phyloP scores from a whole-genome alignment of 2,888 invertebrate genomes.

The Brenthis ino region DNA sequence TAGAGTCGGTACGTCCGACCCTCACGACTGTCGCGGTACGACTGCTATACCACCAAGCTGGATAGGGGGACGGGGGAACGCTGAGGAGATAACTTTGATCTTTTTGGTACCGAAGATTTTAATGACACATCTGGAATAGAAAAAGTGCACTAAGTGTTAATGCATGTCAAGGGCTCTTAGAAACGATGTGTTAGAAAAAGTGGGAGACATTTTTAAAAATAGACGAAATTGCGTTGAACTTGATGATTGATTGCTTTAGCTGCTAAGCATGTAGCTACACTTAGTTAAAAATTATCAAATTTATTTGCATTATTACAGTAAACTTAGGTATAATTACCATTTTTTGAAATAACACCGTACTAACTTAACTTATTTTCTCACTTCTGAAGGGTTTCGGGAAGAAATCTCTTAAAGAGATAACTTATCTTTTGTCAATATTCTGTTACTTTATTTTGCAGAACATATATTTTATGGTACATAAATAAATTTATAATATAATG shows the following conservation, averaged over 20 bases:
- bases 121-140: conserved; percentile 81
- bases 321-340: too few species aligned
- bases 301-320: background rate
- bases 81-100: conserved; percentile 80
- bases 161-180: conserved; percentile 77
- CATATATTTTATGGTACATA: too few species aligned
- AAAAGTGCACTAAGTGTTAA: conserved; percentile 80
- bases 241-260: background rate
- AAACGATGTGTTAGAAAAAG: conserved; percentile 77
- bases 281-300: background rate
- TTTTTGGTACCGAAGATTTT: conserved; percentile 79
- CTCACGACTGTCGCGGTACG: conserved; percentile 61
- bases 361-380: too few species aligned
- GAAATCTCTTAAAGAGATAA: too few species aligned
- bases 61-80: conserved; percentile 58
- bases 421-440: too few species aligned
- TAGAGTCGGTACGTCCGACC: conserved; percentile 52
- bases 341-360: too few species aligned
- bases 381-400: too few species aligned
- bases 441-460: too few species aligned
- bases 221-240: conserved; percentile 46
- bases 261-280: background rate
- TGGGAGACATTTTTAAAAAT: conserved; percentile 79
- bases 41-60: conserved; percentile 57
- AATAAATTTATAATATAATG: too few species aligned